phyloP scores from a whole-genome alignment of 1,140 invertebrate species.

The Heliothis virescens region DNA sequence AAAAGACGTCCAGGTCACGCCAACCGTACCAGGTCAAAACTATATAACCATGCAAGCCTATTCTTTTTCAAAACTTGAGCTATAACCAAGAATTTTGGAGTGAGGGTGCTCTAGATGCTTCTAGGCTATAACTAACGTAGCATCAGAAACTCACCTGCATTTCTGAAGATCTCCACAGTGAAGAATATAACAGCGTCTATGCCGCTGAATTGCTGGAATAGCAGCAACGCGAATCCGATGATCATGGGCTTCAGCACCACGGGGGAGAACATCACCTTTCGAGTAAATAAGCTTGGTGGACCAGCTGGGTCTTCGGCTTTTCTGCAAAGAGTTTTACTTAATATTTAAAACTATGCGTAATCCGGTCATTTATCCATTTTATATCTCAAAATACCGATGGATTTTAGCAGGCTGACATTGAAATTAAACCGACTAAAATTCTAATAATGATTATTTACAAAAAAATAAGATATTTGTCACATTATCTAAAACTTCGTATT shows the following conservation, averaged over 20 bases:
- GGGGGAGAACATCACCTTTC: constrained; percentile 81
- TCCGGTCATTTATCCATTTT: too few relatives aligned
- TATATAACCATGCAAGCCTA: not conserved
- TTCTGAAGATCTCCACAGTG: constrained; percentile 88
- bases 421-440: too few relatives aligned
- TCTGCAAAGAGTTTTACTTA: constrained; percentile 57
- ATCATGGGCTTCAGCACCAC: constrained; percentile 81
- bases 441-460: too few relatives aligned
- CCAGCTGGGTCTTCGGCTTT: constrained; percentile 57
- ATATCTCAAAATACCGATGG: too few relatives aligned
- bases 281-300: constrained; percentile 75
- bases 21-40: too few relatives aligned
- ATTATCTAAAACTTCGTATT: too few relatives aligned
- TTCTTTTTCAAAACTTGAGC: not conserved
- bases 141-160: constrained; percentile 69
- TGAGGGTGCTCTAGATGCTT: too few relatives aligned
- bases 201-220: constrained; percentile 90
- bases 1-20: too few relatives aligned
- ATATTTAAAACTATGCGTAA: not conserved
- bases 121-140: too few relatives aligned
- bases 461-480: too few relatives aligned
- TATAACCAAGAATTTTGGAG: too few relatives aligned
- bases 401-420: too few relatives aligned
- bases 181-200: constrained; percentile 91
- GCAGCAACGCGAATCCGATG: constrained; percentile 84